Base-by-base conservation (phyloP, 2,113 vertebrate species). In the Vombatus ursinus region DNA sequence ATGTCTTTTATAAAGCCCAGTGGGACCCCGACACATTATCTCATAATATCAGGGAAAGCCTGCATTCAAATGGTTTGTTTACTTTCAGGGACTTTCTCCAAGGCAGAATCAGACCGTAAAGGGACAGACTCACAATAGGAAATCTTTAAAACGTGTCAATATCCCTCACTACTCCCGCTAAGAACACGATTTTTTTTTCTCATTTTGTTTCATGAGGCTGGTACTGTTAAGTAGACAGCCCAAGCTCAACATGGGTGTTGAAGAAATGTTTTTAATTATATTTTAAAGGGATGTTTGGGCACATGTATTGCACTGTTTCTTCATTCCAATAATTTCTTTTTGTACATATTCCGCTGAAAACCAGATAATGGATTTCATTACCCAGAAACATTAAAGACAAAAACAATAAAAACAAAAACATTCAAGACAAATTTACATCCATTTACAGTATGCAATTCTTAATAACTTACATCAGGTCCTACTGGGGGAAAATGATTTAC, bases 41-140 rank as follows among this genome's bases (percentile, higher is more conserved):
- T 84, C 68, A 23, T 84, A 23, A 84, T 84, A 84, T 84, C n/a
- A 44, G 19, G n/a, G n/a, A 84, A 7, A 44, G n/a, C 37, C n/a
- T 84, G 16, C 16, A 44, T 23, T 84, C 68, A 84, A 84, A 84
- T 84, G 68, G n/a, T 84, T 84, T 84, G 68, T 84, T 84, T 84
- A 84, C 68, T 84, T 84, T 84, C 68, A 44, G 68, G n/a, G 68
- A 84, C 68, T 84, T 84, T 44, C n/a, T 84, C 68, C 23, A 19
- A 84, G 68, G 68, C 68, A 44, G 68, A 97, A 97, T 97, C 97
- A 92, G 97, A 95, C 91, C 90, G 94, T 97, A 98, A 98, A 97
- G 97, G 97, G 97, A 96, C 92, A 89, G 24, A 95, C 95, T 96
- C 97, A 98, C 95, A 97, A 97, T 97, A 93, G 49, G 49, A 50